A percentile compares a stretch with the other conserved stretches of the same genome.
Evolutionary conservation across 2,797 vertebrate species (phyloP).

Genomic region (Lepus townsendii): DNA sequence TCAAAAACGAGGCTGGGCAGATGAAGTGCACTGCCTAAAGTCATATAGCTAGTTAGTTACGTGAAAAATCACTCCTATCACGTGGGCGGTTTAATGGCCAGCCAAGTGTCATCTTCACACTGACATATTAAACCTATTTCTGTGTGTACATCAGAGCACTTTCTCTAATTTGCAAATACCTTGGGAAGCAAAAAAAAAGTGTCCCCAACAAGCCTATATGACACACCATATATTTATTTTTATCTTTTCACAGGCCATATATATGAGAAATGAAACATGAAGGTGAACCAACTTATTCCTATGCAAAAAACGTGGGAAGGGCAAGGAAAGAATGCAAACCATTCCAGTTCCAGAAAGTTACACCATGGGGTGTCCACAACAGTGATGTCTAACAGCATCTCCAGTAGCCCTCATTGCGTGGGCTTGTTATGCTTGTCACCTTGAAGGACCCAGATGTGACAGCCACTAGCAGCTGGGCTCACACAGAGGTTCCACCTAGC

Average conservation of each 20-base stretch:
- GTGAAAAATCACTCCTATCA: background rate
- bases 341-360: constrained; percentile 63
- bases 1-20: background rate
- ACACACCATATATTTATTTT: background rate
- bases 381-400: background rate
- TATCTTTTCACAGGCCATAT: constrained; percentile 31
- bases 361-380: background rate
- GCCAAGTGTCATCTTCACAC: background rate
- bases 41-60: background rate
- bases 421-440: constrained; percentile 9
- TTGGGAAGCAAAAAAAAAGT: background rate
- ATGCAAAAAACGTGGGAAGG: background rate
- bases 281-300: background rate
- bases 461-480: constrained; percentile 49
- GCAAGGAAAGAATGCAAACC: background rate
- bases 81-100: fast-evolving
- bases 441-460: background rate
- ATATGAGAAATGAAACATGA: constrained; percentile 1
- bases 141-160: background rate
- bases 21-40: background rate
- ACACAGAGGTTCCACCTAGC: background rate
- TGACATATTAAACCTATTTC: background rate
- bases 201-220: background rate
- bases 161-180: background rate
- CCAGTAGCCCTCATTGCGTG: background rate